Percentiles rank a stretch among this genome's conserved stretches.
Evolutionary conservation across 2,888 invertebrate species (phyloP).

Genomic region (Timema podura): DNA sequence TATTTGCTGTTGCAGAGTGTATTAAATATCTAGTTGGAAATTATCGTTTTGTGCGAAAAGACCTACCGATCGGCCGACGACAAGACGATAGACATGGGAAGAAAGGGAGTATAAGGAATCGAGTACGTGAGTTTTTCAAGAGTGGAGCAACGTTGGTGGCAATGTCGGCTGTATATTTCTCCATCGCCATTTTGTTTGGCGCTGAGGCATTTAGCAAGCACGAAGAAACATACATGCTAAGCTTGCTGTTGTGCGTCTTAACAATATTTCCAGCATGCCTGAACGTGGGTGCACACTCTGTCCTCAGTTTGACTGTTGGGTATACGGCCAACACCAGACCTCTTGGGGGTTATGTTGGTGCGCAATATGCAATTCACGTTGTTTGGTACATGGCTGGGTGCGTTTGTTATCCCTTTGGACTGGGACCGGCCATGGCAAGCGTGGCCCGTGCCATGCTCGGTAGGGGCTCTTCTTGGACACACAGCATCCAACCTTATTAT

Average conservation of each 20-base stretch:
- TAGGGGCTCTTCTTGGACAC: slow-evolving; percentile 63
- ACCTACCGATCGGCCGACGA: slow-evolving; percentile 15
- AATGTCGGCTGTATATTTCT: slow-evolving; percentile 53
- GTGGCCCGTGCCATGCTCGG: slow-evolving; percentile 70
- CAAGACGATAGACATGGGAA: slow-evolving; percentile 16
- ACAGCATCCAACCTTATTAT: slow-evolving; percentile 53
- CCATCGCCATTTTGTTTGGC: slow-evolving; percentile 62
- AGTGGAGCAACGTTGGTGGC: slow-evolving; percentile 47
- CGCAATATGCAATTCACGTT: slow-evolving; percentile 56
- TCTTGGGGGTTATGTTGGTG: slow-evolving; percentile 38
- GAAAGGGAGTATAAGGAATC: slow-evolving; percentile 32
- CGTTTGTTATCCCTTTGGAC: slow-evolving; percentile 80
- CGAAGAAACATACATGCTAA: slow-evolving; percentile 65
- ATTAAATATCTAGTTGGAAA: slow-evolving; percentile 45
- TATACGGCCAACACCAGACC: slow-evolving; percentile 17
- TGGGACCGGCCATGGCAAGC: slow-evolving; percentile 89
- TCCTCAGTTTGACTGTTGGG: slow-evolving; percentile 32
- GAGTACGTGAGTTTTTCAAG: slow-evolving; percentile 51
- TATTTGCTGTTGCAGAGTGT: slow-evolving; percentile 50
- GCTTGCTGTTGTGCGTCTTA: slow-evolving; percentile 56
- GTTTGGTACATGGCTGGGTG: slow-evolving; percentile 79
- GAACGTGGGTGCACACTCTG: slow-evolving; percentile 52
- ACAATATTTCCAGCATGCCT: slow-evolving; percentile 61
- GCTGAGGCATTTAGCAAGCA: slow-evolving; percentile 60
- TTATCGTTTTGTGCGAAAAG: slow-evolving; percentile 15